These are phyloP conservation scores for Neodiprion lecontei DNA, from an alignment of 1,140 invertebrate genomes.

Conservation along the genomic window DNA sequence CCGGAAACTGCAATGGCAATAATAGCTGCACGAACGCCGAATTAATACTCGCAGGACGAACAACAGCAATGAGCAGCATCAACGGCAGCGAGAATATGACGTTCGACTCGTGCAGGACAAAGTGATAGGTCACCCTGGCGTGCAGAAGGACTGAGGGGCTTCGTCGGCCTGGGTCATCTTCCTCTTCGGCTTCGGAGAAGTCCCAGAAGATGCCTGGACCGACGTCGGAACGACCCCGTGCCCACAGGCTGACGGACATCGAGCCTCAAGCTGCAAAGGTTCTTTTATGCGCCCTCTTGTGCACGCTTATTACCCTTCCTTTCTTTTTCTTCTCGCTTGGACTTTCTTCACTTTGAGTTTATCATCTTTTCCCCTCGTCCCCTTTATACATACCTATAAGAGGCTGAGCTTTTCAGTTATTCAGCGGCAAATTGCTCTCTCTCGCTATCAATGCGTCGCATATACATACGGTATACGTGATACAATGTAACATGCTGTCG, in stretches of 20 bases:
- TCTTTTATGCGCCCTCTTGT: background rate
- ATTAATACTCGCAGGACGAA: too few species aligned
- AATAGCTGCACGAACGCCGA: too few species aligned
- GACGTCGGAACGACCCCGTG: conserved; percentile 54
- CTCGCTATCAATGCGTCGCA: too few species aligned
- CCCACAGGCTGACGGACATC: conserved; percentile 57
- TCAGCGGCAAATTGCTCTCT: conserved; percentile 28
- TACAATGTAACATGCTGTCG: too few species aligned
- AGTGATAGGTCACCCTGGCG: conserved; percentile 46
- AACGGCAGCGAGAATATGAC: background rate
- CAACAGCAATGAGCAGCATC: background rate
- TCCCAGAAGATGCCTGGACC: conserved; percentile 58
- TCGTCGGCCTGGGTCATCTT: conserved; percentile 47
- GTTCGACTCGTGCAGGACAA: conserved; percentile 3
- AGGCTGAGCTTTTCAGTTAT: conserved; percentile 16
- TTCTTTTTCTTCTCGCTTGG: background rate
- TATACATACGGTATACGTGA: too few species aligned
- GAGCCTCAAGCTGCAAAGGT: conserved; percentile 56
- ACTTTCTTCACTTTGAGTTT: conserved; percentile 18
- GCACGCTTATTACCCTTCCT: background rate
- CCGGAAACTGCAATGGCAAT: background rate
- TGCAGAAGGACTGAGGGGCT: conserved; percentile 43
- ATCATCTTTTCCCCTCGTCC: background rate
- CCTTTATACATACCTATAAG: background rate
- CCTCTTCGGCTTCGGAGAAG: conserved; percentile 47